Base-by-base conservation (phyloP, 2,113 vertebrate species). In the Plestiodon gilberti region DNA sequence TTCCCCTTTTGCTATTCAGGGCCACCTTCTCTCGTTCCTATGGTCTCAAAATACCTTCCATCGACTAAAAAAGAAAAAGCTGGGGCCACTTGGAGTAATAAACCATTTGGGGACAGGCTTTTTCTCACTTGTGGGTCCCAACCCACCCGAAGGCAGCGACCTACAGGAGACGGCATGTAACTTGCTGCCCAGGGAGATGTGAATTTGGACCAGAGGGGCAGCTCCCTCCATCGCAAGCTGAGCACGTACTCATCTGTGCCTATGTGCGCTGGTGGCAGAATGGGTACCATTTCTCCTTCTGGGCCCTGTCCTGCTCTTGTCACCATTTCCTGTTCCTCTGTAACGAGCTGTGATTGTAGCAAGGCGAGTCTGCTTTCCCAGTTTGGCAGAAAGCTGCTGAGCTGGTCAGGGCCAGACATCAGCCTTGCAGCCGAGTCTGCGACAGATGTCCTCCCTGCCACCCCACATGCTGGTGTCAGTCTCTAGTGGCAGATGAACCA, bases 151-250 rank as follows among this genome's bases (percentile, higher is more conserved):
- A 69, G 17, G 62, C 64, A 33, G 43, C 13, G 11, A 33, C 80
- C 22, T 11, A 3, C 22, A 38, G n/a, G 22, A 35, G 43, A 13
- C 18, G 48, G 23, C 28, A 23, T 20, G 13, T 48, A 30, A 30
- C 38, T 52, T 28, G 23, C 38, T 48, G 73, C 25, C 48, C 28
- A 48, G 73, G 40, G 43, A 7, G 43, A 8, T 4, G 43, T 48
- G 43, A 8, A 48, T 48, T 48, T 48, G 43, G 43, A 48, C 43
- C 43, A 48, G 43, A 48, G 9, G 11, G 65, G 76, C 10, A 30
- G 38, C 52, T 13, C 0, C 0, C 20, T 0, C 25, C 38, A 43
- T 40, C 38, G 28, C 35, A 74, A 79, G 6, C 0, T 9, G 28
- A 0, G 73, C 64, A 62, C 2, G 18, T 0, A 0, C n/a, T 83